Percentiles rank a stretch among this genome's conserved stretches.
phyloP scores from a whole-genome alignment of 64 coral and sea anemone genomes.

The Porites lutea region DNA sequence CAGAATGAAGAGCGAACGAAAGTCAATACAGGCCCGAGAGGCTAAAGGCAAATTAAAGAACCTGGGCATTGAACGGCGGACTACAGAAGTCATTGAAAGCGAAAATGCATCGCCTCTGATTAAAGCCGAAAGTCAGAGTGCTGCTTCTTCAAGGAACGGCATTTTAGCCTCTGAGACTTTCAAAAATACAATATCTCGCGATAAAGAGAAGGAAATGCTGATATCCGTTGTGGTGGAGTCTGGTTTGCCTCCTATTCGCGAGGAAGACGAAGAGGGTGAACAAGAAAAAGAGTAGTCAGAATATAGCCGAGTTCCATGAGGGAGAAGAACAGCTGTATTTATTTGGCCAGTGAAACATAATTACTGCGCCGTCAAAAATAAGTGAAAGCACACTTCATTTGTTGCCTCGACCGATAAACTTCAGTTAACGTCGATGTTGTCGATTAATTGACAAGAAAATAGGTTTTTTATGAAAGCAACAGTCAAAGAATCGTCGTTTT shows the following conservation, averaged over 20 bases:
- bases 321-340: constrained; percentile 42
- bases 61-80: neutral
- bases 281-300: neutral
- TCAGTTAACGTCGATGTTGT: neutral
- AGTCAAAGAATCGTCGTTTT: constrained; percentile 2
- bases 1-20: constrained; percentile 42
- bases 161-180: neutral
- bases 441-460: constrained; percentile 8
- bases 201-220: neutral
- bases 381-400: constrained; percentile 40
- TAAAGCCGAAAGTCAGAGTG: neutral
- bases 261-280: constrained; percentile 37
- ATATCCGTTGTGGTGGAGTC: constrained; percentile 17
- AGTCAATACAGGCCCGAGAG: constrained; percentile 21
- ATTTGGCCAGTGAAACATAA: constrained; percentile 5
- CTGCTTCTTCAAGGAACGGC: neutral
- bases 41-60: constrained; percentile 34
- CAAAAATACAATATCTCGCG: neutral
- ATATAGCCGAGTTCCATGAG: neutral
- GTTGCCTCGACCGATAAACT: constrained; percentile 11
- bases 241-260: constrained; percentile 37
- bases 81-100: neutral
- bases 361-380: constrained; percentile 37
- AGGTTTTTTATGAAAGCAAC: neutral
- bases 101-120: neutral